These are phyloP conservation scores for Cyclina sinensis DNA, from an alignment of 1,140 invertebrate genomes.

Conservation along the genomic window DNA sequence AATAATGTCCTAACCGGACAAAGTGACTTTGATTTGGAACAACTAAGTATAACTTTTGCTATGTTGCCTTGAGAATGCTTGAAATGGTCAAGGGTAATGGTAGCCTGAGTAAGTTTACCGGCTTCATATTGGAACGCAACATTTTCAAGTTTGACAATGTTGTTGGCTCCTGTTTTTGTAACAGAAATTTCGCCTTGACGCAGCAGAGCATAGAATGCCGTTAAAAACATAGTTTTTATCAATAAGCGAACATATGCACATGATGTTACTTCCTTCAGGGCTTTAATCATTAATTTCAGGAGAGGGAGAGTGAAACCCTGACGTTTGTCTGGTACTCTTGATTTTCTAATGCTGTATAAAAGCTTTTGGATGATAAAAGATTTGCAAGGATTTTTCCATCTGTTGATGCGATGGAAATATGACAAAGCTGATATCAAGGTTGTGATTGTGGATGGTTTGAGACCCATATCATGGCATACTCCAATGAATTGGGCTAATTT, in stretches of 20 bases:
- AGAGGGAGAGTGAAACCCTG: not conserved
- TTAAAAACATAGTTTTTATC: slow-evolving; percentile 20
- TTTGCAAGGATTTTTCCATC: not conserved
- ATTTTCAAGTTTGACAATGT: not conserved
- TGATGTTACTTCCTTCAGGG: not conserved
- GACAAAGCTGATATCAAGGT: slow-evolving; percentile 21
- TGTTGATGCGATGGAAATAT: slow-evolving; percentile 30
- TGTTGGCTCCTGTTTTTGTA: not conserved
- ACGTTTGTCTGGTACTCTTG: not conserved
- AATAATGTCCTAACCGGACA: slow-evolving; percentile 18
- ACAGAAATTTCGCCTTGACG: slow-evolving; percentile 24
- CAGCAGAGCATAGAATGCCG: slow-evolving; percentile 21
- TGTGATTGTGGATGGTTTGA: slow-evolving; percentile 13
- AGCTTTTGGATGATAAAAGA: slow-evolving; percentile 40
- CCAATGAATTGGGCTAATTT: slow-evolving; percentile 24
- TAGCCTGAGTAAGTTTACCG: not conserved
- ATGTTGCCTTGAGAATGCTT: not conserved
- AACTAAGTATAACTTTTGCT: not conserved
- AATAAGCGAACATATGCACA: not conserved
- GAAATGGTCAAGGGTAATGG: not conserved
- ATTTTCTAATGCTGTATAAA: not conserved
- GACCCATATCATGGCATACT: not conserved
- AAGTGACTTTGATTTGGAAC: not conserved
- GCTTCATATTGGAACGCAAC: too few relatives aligned
- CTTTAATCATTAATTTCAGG: not conserved